Evolutionary conservation across 2,888 invertebrate species (phyloP), one percentile per base, ranked within the genome.

Genomic region (Mellilla xanthometata): DNA sequence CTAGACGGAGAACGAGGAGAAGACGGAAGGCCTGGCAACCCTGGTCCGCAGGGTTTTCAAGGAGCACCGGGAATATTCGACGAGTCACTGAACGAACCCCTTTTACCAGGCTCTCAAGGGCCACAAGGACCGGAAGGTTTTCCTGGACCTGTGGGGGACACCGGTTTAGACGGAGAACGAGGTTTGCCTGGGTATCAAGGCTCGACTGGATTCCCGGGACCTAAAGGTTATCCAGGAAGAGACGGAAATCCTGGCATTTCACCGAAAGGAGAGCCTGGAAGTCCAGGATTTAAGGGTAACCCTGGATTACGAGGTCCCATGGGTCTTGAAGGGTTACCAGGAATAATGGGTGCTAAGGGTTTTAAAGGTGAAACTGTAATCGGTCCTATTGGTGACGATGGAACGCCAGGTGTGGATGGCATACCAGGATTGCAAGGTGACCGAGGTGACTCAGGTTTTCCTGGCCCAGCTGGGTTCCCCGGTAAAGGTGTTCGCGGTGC

Each of bases 221-320:
- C 85, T 1, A 87, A 90, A 53, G 96, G 96, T 42, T 56, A 71
- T 7, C 85, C 91, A 11, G 96, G 96, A 19, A 74, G 79, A n/a
- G 76, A 81, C 43, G 95, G 95, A 39, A 77, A 66, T 34, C 92
- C 91, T 56, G 96, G 96, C 43, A 83, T 91, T 10, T 94, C 94
- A 13, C 86, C 93, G 5, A 95, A 95, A 85, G 97, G 97, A 65
- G 95, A 96, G 76, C 91, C 91, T 27, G 97, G 97, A 57, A 92
- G 92, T 50, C 94, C 94, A 46, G 97, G 97, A 60, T 86, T 91
- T 31, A 91, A 92, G 50, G 96, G 96, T 2, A 69, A 81, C 3
- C 89, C 91, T 5, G 97, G 97, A 11, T 78, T 72, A 10, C 91
- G 90, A 56, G 96, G 95, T 0, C 70, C 76, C 9, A 54, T 83